phyloP scores from a whole-genome alignment of 2,113 vertebrate genomes.

The Podarcis muralis region DNA sequence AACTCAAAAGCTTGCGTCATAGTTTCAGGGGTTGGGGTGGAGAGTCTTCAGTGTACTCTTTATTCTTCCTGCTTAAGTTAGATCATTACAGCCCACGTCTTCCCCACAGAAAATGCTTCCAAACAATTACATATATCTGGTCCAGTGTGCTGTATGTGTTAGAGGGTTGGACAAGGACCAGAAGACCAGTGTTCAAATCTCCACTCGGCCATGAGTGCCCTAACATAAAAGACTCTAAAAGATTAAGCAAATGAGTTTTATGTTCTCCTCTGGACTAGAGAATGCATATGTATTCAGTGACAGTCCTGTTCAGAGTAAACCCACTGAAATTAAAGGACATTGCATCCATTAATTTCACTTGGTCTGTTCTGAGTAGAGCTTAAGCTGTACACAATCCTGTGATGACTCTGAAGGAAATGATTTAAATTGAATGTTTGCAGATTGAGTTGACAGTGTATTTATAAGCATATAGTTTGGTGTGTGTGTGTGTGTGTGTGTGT shows the following conservation, averaged over 20 bases:
- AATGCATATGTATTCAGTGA: neutral
- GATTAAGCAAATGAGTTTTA: neutral
- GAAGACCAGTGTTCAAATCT: no score
- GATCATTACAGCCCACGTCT: neutral
- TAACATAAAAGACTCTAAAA: slow-evolving; percentile 10
- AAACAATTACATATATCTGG: no score
- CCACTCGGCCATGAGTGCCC: no score
- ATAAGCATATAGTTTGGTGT: neutral
- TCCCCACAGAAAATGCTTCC: no score
- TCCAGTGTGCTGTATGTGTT: no score
- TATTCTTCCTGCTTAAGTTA: neutral
- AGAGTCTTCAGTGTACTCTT: neutral
- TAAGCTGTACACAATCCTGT: neutral
- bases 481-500: neutral
- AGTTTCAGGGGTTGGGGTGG: neutral
- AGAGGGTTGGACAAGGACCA: no score
- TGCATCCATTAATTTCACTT: no score
- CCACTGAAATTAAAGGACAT: no score
- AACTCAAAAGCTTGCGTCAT: neutral
- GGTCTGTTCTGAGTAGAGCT: no score
- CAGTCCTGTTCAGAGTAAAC: no score
- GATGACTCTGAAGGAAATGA: neutral
- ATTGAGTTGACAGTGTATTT: neutral
- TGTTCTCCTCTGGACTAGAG: neutral
- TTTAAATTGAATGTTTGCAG: slow-evolving; percentile 6